Evolutionary conservation across 92 coral and sea anemone species (phyloP).

Genomic region (Montipora capitata): DNA sequence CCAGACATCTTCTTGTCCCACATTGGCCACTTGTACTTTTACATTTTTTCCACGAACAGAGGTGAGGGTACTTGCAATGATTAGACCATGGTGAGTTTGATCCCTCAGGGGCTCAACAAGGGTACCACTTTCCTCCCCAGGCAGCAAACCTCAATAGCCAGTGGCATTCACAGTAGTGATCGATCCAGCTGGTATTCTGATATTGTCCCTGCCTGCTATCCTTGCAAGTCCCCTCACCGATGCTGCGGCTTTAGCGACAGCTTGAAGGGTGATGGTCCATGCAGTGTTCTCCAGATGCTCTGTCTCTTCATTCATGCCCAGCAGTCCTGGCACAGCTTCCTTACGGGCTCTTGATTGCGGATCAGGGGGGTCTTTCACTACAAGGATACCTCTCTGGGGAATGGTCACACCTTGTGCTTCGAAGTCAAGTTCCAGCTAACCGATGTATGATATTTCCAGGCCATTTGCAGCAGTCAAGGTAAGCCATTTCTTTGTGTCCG

Average conservation of each 20-base stretch:
- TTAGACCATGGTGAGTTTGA: constrained; percentile 31
- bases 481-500: constrained; percentile 40
- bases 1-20: constrained; percentile 45
- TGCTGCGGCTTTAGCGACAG: constrained; percentile 15
- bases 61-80: constrained; percentile 64
- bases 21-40: constrained; percentile 42
- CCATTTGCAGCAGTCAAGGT: constrained; percentile 78
- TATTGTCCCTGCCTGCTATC: constrained; percentile 37
- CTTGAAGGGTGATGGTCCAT: constrained; percentile 22
- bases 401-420: constrained; percentile 58
- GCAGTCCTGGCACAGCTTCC: constrained; percentile 65
- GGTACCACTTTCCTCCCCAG: not conserved
- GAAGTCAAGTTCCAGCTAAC: constrained; percentile 73
- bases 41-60: constrained; percentile 22
- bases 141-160: constrained; percentile 46
- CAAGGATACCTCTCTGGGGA: constrained; percentile 69
- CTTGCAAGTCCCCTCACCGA: constrained; percentile 57
- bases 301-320: constrained; percentile 77
- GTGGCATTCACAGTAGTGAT: constrained; percentile 67
- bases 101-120: not conserved
- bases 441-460: constrained; percentile 73
- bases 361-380: constrained; percentile 74
- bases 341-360: constrained; percentile 20
- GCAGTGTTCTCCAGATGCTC: constrained; percentile 35
- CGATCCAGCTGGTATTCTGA: constrained; percentile 62